These are phyloP conservation scores for Cygnus buccinator DNA, from an alignment of 2,113 vertebrate genomes.

Conservation along the genomic window DNA sequence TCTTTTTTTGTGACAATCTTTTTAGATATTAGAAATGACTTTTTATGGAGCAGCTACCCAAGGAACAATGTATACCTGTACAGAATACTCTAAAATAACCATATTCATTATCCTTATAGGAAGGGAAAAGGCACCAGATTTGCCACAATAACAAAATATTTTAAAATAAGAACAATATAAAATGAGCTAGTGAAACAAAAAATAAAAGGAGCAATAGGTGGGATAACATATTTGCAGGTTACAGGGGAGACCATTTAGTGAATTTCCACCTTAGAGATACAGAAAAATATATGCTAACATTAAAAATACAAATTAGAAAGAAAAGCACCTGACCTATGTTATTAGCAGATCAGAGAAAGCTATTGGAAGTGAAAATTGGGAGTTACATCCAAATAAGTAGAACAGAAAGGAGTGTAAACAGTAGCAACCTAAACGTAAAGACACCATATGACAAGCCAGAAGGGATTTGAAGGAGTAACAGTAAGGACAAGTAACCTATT, in stretches of 20 bases:
- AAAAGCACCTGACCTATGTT: background rate
- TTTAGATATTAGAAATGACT: background rate
- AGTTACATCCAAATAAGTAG: background rate
- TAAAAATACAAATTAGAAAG: background rate
- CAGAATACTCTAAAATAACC: background rate
- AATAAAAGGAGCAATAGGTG: background rate
- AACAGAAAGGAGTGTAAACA: background rate
- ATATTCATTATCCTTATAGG: background rate
- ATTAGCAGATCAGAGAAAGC: background rate
- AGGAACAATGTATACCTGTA: background rate
- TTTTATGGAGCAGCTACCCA: background rate
- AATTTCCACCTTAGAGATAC: background rate
- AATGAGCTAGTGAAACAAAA: background rate
- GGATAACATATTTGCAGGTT: background rate
- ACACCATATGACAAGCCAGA: background rate
- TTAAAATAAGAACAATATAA: background rate
- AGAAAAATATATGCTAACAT: background rate
- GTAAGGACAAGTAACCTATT: conserved; percentile 40
- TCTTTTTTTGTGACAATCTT: background rate
- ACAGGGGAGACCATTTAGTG: background rate
- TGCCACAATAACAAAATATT: background rate
- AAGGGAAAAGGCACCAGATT: background rate
- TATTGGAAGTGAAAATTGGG: background rate
- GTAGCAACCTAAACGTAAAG: background rate
- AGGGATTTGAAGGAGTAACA: conserved; percentile 32